Evolutionary conservation across 92 coral and sea anemone species (phyloP).

Genomic region (Heliopora coerulea): DNA sequence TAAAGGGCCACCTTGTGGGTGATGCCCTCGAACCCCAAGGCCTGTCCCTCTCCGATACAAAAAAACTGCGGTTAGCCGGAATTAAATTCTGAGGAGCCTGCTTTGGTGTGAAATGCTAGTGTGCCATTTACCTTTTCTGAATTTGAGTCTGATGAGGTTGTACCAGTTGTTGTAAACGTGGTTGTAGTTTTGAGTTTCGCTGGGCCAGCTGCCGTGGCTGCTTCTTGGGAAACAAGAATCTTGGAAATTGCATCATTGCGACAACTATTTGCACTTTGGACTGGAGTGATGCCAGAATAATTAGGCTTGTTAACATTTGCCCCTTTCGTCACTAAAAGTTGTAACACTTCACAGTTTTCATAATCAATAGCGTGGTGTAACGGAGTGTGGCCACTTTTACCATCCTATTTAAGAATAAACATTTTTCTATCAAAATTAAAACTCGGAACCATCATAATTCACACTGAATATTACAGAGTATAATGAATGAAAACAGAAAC

Average conservation of each 20-base stretch:
- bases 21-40: too few species aligned
- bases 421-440: too few species aligned
- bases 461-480: too few species aligned
- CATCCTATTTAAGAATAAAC: constrained; percentile 63
- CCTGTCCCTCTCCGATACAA: too few species aligned
- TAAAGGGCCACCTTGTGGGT: too few species aligned
- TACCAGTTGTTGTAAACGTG: not conserved
- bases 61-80: too few species aligned
- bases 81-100: too few species aligned
- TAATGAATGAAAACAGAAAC: too few species aligned
- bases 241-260: constrained; percentile 62
- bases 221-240: constrained; percentile 47
- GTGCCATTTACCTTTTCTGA: constrained; percentile 5
- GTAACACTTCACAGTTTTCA: constrained; percentile 55
- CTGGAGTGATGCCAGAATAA: constrained; percentile 77
- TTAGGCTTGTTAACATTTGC: constrained; percentile 72
- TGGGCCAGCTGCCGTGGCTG: constrained; percentile 22
- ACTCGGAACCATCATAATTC: too few species aligned
- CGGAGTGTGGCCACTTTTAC: constrained; percentile 94
- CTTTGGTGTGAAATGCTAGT: too few species aligned
- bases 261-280: constrained; percentile 81
- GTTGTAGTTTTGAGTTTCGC: constrained; percentile 13
- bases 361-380: constrained; percentile 91
- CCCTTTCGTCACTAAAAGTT: constrained; percentile 60
- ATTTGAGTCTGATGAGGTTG: not conserved